These are phyloP conservation scores for Patella ulyssiponensis DNA, from an alignment of 2,888 invertebrate species.

Conservation along the genomic window DNA sequence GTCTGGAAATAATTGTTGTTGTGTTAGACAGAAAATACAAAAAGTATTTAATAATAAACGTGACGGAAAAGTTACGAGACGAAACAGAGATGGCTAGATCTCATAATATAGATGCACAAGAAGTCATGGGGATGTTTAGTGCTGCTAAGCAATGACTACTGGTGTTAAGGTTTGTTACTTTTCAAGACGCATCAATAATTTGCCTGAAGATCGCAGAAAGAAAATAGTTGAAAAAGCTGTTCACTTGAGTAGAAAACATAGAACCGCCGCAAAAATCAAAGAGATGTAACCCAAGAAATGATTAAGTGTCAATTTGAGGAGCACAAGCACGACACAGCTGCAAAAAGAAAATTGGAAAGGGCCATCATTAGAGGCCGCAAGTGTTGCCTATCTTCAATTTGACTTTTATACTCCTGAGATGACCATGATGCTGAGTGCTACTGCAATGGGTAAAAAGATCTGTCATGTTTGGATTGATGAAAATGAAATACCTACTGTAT, in stretches of 20 bases:
- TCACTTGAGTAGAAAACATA: conserved; percentile 15
- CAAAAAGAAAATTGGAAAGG: conserved; percentile 27
- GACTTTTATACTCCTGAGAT: not conserved
- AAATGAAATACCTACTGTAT: too few relatives aligned
- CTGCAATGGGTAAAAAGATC: conserved; percentile 26
- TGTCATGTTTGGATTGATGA: conserved; percentile 27
- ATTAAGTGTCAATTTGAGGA: not conserved
- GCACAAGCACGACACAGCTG: conserved; percentile 19
- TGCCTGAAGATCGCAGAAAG: conserved; percentile 10
- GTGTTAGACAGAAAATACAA: conserved; percentile 34
- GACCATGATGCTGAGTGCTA: conserved; percentile 21
- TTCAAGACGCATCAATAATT: not conserved
- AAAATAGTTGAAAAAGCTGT: conserved; percentile 13
- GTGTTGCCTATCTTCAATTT: too few relatives aligned
- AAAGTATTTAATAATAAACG: conserved; percentile 25
- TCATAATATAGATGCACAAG: conserved; percentile 38
- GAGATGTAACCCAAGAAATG: conserved; percentile 11
- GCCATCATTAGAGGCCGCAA: not conserved
- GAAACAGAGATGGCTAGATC: conserved; percentile 14
- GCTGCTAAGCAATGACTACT: conserved; percentile 26
- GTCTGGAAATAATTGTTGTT: conserved; percentile 6
- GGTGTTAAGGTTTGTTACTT: conserved; percentile 31
- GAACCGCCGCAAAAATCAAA: not conserved
- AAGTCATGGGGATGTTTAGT: conserved; percentile 37
- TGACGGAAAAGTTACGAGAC: conserved; percentile 14